Evolutionary conservation across 2,888 invertebrate species (phyloP), one percentile per base, ranked within the genome.

Genomic region (Branchipolynoe longqiensis): DNA sequence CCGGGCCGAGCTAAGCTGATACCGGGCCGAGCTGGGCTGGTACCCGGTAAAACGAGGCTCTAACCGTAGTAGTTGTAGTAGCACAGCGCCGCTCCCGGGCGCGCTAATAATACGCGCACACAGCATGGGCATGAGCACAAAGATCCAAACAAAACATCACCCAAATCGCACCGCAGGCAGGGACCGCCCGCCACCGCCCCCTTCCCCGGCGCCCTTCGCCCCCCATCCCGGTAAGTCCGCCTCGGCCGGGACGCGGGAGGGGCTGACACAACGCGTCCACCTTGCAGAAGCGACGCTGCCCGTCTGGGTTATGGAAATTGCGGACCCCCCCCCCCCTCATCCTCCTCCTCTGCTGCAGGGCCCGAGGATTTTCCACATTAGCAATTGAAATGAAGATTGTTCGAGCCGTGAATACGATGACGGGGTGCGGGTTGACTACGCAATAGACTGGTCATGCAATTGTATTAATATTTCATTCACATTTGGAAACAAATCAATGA

Each of bases 401-500:
- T 64, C 62, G 62, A 83, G 62, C 58, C 38, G 38, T 64, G 83
- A 83, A 82, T 82, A 82, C 82, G 82, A 82, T 54, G 58, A 54
- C 58, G 14, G 82, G 12, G 56, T 28, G 58, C 58, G 82, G 48
- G n/a, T 58, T 56, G 82, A 54, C 56, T 82, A 58, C 82, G 56
- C 78, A 78, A 78, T 78, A 78, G 78, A 78, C 78, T 54, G 82
- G 82, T 82, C 82, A 82, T 82, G 82, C 59, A 82, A 82, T 58
- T 56, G 59, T 83, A 83, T 83, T 83, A 83, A 83, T 83, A 83
- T 83, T 83, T 59, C 83, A 83, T 83, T 38, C 83, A 83, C 82
- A 64, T 83, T 83, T 83, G 54, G 78, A 59, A 62, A 64, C 83
- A 62, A 83, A 83, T 83, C 83, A 83, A 83, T 83, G 59, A 28